A percentile compares a stretch with the other conserved stretches of the same genome.
These are phyloP conservation scores for Rhagonycha lutea DNA, from an alignment of 2,888 invertebrate species.

Conservation along the genomic window DNA sequence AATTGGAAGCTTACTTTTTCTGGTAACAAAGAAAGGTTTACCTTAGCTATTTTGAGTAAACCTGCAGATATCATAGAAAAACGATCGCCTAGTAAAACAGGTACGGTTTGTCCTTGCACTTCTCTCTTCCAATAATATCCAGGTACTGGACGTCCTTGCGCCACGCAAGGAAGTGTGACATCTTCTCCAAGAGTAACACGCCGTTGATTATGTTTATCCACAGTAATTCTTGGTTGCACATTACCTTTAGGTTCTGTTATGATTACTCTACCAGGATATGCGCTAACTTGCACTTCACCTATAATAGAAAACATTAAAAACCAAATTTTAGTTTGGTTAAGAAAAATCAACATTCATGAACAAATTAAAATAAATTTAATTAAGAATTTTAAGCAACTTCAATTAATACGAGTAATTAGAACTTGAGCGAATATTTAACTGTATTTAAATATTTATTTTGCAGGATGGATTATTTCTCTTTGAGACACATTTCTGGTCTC, in stretches of 20 bases:
- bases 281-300: slow-evolving; percentile 62
- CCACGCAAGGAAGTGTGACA: slow-evolving; percentile 76
- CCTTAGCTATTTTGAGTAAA: slow-evolving; percentile 67
- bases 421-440: neutral
- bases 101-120: slow-evolving; percentile 68
- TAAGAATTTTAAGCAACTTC: neutral
- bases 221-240: slow-evolving; percentile 73
- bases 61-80: slow-evolving; percentile 66
- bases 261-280: slow-evolving; percentile 68
- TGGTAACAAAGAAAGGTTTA: slow-evolving; percentile 41
- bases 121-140: slow-evolving; percentile 81
- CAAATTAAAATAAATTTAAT: neutral
- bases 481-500: neutral
- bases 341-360: no score
- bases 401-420: neutral
- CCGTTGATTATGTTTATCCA: slow-evolving; percentile 71
- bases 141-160: slow-evolving; percentile 81
- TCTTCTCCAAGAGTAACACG: slow-evolving; percentile 73
- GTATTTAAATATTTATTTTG: neutral
- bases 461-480: neutral
- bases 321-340: no score
- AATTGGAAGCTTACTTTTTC: neutral
- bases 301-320: slow-evolving; percentile 38
- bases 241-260: slow-evolving; percentile 77
- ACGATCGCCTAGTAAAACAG: slow-evolving; percentile 69